These are phyloP conservation scores for Germaria angustata DNA, from an alignment of 2,888 invertebrate genomes.

Conservation along the genomic window DNA sequence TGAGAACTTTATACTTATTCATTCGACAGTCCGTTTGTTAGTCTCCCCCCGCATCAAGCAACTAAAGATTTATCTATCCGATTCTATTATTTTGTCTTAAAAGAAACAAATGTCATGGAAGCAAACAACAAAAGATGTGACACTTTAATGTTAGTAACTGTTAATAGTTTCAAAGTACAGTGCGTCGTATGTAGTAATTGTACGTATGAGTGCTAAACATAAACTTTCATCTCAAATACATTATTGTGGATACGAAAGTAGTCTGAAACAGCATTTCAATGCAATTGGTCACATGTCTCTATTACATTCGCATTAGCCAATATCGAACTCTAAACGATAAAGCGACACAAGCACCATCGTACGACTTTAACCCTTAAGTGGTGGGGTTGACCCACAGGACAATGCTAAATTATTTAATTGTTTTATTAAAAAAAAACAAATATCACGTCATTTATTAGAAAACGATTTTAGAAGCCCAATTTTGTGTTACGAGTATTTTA, in stretches of 20 bases:
- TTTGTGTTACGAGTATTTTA: too few species aligned
- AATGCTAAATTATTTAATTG: too few species aligned
- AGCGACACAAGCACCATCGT: too few species aligned
- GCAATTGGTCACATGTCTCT: too few species aligned
- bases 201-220: slow-evolving; percentile 11
- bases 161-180: slow-evolving; percentile 5
- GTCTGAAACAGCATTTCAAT: not conserved
- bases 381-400: too few species aligned
- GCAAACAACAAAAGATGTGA: slow-evolving; percentile 33
- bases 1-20: slow-evolving; percentile 41
- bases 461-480: too few species aligned
- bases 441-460: too few species aligned
- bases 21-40: slow-evolving; percentile 41
- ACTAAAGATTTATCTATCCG: slow-evolving; percentile 9
- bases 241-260: not conserved
- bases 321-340: too few species aligned
- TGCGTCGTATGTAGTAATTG: not conserved
- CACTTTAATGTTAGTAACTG: slow-evolving; percentile 49
- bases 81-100: slow-evolving; percentile 23
- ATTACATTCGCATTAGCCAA: too few species aligned
- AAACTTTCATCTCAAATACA: slow-evolving; percentile 43
- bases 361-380: too few species aligned
- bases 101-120: slow-evolving; percentile 41
- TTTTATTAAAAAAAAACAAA: too few species aligned
- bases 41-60: not conserved